These are phyloP conservation scores for Protophormia terraenovae DNA, from an alignment of 2,888 invertebrate species.

Conservation along the genomic window DNA sequence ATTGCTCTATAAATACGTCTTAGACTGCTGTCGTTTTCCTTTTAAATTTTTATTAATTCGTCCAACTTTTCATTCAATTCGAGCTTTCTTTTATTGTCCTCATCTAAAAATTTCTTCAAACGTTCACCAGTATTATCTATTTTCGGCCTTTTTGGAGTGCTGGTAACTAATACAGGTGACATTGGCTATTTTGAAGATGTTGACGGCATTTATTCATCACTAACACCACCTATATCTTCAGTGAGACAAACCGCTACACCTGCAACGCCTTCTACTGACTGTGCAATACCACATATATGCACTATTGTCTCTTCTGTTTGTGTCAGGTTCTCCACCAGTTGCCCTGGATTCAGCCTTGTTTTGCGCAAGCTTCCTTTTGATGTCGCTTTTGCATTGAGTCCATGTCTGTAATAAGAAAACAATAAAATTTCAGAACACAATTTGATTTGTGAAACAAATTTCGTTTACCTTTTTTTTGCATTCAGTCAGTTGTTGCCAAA, in stretches of 20 bases:
- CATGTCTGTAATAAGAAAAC: slow-evolving; percentile 11
- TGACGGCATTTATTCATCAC: background rate
- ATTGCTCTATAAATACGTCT: background rate
- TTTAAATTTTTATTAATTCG: background rate
- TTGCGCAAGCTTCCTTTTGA: slow-evolving; percentile 7
- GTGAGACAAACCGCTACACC: background rate
- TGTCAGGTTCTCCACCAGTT: background rate
- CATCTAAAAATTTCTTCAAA: background rate
- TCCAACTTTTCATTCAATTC: slow-evolving; percentile 2
- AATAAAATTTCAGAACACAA: background rate
- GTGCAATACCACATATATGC: background rate
- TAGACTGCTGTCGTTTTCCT: background rate
- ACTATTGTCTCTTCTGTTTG: background rate
- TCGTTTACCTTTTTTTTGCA: slow-evolving; percentile 34
- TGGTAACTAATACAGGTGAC: background rate
- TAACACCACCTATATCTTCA: background rate
- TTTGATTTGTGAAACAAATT: background rate
- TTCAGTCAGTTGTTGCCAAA: slow-evolving; percentile 25
- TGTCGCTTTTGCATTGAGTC: slow-evolving; percentile 43
- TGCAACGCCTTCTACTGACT: background rate
- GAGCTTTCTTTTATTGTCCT: background rate
- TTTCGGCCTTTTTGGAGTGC: background rate
- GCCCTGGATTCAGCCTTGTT: background rate
- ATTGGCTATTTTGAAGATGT: slow-evolving; percentile 4
- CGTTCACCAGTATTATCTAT: background rate